phyloP scores from a whole-genome alignment of 2,888 invertebrate species.

The Lacanobia oleracea region DNA sequence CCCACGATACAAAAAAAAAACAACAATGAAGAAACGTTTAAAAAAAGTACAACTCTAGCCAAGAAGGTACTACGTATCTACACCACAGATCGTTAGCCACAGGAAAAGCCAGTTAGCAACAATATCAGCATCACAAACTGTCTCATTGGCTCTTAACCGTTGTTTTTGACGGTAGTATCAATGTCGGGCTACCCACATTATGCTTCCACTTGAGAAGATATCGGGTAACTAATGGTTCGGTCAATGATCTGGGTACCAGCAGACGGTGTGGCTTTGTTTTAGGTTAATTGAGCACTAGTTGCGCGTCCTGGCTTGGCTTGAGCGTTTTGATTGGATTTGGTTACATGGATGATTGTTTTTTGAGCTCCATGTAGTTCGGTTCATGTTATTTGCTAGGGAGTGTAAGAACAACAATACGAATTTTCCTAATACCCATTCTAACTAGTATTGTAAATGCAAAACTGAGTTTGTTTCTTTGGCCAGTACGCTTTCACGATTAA shows the following conservation, averaged over 20 bases:
- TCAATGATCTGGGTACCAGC: slow-evolving; percentile 53
- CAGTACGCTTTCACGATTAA: no score
- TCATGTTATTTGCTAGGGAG: background rate
- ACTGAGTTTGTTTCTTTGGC: no score
- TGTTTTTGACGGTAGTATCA: slow-evolving; percentile 59
- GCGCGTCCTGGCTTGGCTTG: slow-evolving; percentile 11
- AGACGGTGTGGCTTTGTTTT: slow-evolving; percentile 49
- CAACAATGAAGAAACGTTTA: no score
- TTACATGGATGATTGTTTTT: background rate
- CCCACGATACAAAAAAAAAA: no score
- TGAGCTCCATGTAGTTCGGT: background rate
- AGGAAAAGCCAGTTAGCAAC: slow-evolving; percentile 59
- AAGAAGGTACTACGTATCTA: no score
- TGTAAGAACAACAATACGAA: background rate
- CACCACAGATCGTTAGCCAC: slow-evolving; percentile 34
- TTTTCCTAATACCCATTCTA: no score
- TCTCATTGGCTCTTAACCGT: slow-evolving; percentile 48
- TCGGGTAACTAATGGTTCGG: slow-evolving; percentile 59
- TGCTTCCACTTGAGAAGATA: slow-evolving; percentile 49
- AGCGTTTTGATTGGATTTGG: background rate
- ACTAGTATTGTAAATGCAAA: no score
- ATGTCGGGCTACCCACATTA: slow-evolving; percentile 54
- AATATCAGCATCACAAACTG: slow-evolving; percentile 55
- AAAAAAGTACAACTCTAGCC: no score
- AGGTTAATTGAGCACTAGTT: slow-evolving; percentile 27